Percentiles rank a stretch among this genome's conserved stretches.
phyloP scores from a whole-genome alignment of 2,888 invertebrate genomes.

The Elmis aenea region DNA sequence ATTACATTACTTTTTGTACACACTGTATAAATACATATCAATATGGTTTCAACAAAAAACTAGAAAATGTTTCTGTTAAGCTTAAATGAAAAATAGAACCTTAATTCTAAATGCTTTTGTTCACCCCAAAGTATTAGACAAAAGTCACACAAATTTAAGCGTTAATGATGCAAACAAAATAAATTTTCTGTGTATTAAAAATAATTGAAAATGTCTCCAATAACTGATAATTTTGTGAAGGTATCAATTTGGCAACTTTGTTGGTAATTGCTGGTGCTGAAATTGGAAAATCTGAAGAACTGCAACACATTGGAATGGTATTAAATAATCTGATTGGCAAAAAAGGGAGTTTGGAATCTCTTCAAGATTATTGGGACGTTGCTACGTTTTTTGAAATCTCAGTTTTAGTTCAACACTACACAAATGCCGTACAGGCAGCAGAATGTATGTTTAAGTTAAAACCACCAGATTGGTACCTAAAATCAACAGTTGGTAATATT shows the following conservation, averaged over 20 bases:
- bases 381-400: slow-evolving; percentile 98
- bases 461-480: slow-evolving; percentile 91
- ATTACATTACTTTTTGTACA: too few relatives aligned
- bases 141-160: too few relatives aligned
- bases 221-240: too few relatives aligned
- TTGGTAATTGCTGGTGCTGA: slow-evolving; percentile 95
- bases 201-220: too few relatives aligned
- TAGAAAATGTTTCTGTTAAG: too few relatives aligned
- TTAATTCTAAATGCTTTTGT: too few relatives aligned
- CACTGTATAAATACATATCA: too few relatives aligned
- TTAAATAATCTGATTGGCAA: slow-evolving; percentile 96
- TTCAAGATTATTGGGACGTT: slow-evolving; percentile 98
- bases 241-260: slow-evolving; percentile 95
- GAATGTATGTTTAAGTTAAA: slow-evolving; percentile 89
- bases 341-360: slow-evolving; percentile 88
- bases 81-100: too few relatives aligned
- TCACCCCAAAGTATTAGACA: too few relatives aligned
- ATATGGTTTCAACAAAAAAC: too few relatives aligned
- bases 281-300: slow-evolving; percentile 84
- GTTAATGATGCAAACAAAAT: too few relatives aligned
- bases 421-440: slow-evolving; percentile 94
- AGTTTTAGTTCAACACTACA: slow-evolving; percentile 93
- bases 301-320: slow-evolving; percentile 90
- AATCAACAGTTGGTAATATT: slow-evolving; percentile 95
- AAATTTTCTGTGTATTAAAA: too few relatives aligned